These are phyloP conservation scores for Aporrectodea caliginosa DNA, from an alignment of 1,140 invertebrate genomes.

Conservation along the genomic window DNA sequence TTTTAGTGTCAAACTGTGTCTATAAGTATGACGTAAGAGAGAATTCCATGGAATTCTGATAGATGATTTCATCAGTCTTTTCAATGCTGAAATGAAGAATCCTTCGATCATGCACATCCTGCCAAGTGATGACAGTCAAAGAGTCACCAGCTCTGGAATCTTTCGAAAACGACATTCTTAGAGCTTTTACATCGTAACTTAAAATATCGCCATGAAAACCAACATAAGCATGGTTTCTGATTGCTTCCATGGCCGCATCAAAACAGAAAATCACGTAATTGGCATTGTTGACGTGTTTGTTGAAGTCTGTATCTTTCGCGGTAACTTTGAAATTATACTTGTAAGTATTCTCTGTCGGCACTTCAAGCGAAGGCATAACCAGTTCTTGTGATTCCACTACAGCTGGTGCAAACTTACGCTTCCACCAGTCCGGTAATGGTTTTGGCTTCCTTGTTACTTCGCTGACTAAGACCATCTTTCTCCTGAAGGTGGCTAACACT, in stretches of 20 bases:
- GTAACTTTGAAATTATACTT: too few relatives aligned
- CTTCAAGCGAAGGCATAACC: neutral
- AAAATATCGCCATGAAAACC: neutral
- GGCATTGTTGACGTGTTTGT: neutral
- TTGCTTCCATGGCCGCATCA: neutral
- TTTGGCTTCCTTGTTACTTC: neutral
- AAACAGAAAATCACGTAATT: neutral
- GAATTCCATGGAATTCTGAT: neutral
- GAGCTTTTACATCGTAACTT: neutral
- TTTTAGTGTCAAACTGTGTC: too few relatives aligned
- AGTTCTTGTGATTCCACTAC: neutral
- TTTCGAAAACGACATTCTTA: neutral
- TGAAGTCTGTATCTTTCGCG: neutral
- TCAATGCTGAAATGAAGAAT: neutral
- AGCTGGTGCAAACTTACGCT: neutral
- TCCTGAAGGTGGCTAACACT: neutral
- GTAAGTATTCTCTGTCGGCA: neutral
- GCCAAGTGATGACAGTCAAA: neutral
- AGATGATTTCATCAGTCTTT: neutral
- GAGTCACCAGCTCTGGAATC: neutral
- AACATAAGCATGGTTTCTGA: neutral
- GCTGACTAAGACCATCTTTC: neutral
- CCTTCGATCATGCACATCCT: neutral
- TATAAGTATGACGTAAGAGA: too few relatives aligned
- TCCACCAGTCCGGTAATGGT: neutral